Evolutionary conservation across 2,113 vertebrate genomes (phyloP).

Genomic region (Onychostruthus taczanowskii): DNA sequence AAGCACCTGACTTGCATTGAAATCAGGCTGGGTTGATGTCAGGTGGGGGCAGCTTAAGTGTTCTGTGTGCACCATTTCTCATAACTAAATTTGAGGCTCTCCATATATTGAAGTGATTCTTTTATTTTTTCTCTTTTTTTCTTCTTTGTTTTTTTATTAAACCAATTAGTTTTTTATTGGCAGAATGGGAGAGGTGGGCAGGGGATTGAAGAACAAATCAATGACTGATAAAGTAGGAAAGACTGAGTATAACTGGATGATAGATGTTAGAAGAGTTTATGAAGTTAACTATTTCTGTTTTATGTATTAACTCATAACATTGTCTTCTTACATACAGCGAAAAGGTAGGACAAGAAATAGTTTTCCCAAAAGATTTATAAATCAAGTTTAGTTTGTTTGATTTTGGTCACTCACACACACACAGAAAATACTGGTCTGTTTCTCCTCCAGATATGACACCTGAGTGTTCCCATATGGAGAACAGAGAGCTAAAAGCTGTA

Average conservation of each 20-base stretch:
- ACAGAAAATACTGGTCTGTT: not conserved
- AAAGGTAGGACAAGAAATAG: not conserved
- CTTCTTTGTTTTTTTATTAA: not conserved
- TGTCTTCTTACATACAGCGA: not conserved
- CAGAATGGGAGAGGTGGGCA: not conserved
- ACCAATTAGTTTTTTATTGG: not conserved
- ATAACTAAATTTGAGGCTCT: conserved; percentile 9
- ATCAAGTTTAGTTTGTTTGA: not conserved
- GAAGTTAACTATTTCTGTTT: not conserved
- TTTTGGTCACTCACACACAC: not conserved
- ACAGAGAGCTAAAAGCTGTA: not conserved
- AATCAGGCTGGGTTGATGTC: not conserved
- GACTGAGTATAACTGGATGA: not conserved
- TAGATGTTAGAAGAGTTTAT: not conserved
- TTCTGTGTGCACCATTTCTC: not conserved
- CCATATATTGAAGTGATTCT: not conserved
- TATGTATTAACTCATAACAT: not conserved
- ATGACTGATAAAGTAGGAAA: not conserved
- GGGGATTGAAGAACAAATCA: not conserved
- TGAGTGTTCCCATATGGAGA: not conserved
- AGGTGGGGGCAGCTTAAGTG: not conserved
- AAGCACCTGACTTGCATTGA: not conserved
- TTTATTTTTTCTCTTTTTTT: too few species aligned
- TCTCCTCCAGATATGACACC: not conserved
- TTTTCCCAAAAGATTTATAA: not conserved